Evolutionary conservation across 2,888 invertebrate species (phyloP).

Genomic region (Aplocera efformata): DNA sequence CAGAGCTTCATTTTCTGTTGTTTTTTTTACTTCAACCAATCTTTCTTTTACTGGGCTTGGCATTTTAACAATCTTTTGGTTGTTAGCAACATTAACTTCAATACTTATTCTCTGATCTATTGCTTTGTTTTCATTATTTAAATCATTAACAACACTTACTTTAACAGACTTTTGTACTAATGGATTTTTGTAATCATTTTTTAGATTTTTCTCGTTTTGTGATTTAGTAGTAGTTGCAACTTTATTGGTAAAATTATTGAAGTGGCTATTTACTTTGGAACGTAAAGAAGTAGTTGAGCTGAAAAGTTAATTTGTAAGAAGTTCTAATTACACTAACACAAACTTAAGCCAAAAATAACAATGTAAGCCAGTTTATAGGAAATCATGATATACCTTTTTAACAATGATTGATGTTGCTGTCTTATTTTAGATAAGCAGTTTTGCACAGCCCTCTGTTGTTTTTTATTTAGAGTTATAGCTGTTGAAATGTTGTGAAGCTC

Average conservation of each 20-base stretch:
- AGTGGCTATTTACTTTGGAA: constrained; percentile 48
- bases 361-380: background rate
- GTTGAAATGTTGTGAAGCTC: constrained; percentile 66
- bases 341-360: constrained; percentile 5
- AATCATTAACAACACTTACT: constrained; percentile 52
- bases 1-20: constrained; percentile 7
- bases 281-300: constrained; percentile 55
- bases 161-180: constrained; percentile 46
- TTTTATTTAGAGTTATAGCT: constrained; percentile 67
- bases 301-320: constrained; percentile 39
- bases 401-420: constrained; percentile 62
- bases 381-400: constrained; percentile 56
- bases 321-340: constrained; percentile 20
- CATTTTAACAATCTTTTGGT: constrained; percentile 55
- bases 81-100: constrained; percentile 50
- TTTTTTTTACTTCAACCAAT: constrained; percentile 15
- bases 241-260: constrained; percentile 37
- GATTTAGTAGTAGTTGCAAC: constrained; percentile 36
- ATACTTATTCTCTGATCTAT: constrained; percentile 46
- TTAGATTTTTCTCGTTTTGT: constrained; percentile 67
- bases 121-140: constrained; percentile 33
- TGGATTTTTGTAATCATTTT: constrained; percentile 45
- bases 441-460: constrained; percentile 59
- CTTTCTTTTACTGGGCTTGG: constrained; percentile 30
- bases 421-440: constrained; percentile 59